These are phyloP conservation scores for Ptyas mucosa DNA, from an alignment of 2,113 vertebrate genomes.

Conservation along the genomic window DNA sequence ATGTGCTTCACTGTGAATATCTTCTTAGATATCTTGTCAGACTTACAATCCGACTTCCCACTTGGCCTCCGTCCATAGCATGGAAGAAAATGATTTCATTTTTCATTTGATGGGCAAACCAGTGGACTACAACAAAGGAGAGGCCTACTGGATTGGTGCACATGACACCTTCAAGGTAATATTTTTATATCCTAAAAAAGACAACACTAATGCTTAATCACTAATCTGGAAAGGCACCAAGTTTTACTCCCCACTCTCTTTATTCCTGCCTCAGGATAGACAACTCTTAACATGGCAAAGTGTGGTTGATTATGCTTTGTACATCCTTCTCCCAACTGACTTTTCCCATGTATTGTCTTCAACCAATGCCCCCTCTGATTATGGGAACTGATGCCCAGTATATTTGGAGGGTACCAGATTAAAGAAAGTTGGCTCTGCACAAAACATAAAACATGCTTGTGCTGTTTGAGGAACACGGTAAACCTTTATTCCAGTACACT, in stretches of 20 bases:
- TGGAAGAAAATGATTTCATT: constrained; percentile 18
- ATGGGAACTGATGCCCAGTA: background rate
- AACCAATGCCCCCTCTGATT: background rate
- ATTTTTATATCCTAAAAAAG: background rate
- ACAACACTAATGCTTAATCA: background rate
- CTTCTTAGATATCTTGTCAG: background rate
- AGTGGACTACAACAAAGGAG: background rate
- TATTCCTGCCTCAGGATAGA: background rate
- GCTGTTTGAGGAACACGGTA: background rate
- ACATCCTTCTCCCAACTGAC: background rate
- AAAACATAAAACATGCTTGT: background rate
- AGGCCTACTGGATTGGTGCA: constrained; percentile 18
- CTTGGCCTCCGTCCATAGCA: constrained; percentile 10
- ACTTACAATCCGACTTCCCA: background rate
- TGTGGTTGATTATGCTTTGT: background rate
- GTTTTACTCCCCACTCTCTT: background rate
- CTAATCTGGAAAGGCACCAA: background rate
- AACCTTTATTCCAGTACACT: background rate
- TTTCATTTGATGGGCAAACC: constrained; percentile 16
- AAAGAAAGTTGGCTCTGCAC: background rate
- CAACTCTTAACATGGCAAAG: background rate
- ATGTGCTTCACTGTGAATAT: background rate
- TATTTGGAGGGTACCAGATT: background rate
- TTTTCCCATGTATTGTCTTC: background rate
- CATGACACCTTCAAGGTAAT: constrained; percentile 13